Base-by-base conservation (phyloP, 1,140 invertebrate species). In the Atopsyche davidsoni region DNA sequence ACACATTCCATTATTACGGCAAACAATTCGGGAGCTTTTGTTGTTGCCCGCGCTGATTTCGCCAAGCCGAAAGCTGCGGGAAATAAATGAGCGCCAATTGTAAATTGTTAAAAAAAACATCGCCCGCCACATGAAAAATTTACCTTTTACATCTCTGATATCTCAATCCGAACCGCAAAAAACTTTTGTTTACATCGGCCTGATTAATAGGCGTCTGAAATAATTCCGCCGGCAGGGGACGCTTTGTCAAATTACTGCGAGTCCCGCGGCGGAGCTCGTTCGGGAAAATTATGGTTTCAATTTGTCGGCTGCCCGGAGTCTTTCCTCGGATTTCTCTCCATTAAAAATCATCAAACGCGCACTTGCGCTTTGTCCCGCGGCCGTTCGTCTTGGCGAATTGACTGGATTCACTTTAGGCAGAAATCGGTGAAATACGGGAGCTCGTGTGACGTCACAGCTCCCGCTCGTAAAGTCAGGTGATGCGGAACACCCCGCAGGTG, bases 211-310 rank as follows among this genome's bases (percentile, higher is more conserved):
- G 18, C 36, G 17, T 39, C 17, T n/a, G 17, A 39, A 39, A 39
- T 16, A 16, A 39, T 39, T 39, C 19, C 36, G 11, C 6, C 9
- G 19, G n/a, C 18, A 39, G 36, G 19, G 17, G 14, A 10, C 36
- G 14, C 19, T 39, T 19, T 39, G 36, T 39, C 36, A 39, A 21
- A 39, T 39, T 39, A 39, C n/a, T 34, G 3, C 32, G n/a, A 11
- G 32, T 13, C 32, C n/a, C 32, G 16, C n/a, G 32, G n/a, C 32
- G 32, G 11, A 11, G 32, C 32, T 34, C 32, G 32, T 34, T 34
- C 25, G 28, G 23, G 38, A 32, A 42, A 49, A 49, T 41, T 42
- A 41, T 49, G 46, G 46, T 49, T 49, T 49, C 46, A 49, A 49
- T 49, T 49, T 49, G 36, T 49, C 39, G 46, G 17, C 46, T 11